A percentile compares a stretch with the other conserved stretches of the same genome.
These are phyloP conservation scores for Melanotaenia parkinsoni DNA, from an alignment of 2,797 vertebrate species.

Conservation along the genomic window DNA sequence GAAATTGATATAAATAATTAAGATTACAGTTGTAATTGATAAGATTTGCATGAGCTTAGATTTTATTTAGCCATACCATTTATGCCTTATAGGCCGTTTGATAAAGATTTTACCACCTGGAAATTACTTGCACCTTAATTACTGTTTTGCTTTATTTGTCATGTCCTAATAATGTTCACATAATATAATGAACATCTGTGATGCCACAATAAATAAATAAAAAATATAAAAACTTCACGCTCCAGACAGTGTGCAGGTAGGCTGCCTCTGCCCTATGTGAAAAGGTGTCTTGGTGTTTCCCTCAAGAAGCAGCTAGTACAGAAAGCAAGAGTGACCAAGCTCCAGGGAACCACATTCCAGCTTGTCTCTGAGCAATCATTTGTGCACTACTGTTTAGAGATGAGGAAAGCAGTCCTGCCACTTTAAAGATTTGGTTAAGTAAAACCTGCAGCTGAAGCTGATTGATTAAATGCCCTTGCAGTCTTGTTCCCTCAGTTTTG, in stretches of 20 bases:
- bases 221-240: not conserved
- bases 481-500: constrained; percentile 32
- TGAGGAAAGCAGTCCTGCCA: constrained; percentile 49
- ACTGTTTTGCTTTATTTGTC: not conserved
- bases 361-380: constrained; percentile 25
- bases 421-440: constrained; percentile 75
- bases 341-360: constrained; percentile 31
- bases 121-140: not conserved
- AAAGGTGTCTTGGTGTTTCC: not conserved
- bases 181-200: not conserved
- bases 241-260: too few relatives aligned
- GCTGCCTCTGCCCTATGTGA: not conserved
- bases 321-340: constrained; percentile 1
- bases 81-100: too few relatives aligned
- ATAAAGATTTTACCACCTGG: not conserved
- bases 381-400: constrained; percentile 16
- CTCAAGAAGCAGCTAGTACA: constrained; percentile 13
- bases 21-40: too few relatives aligned
- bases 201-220: not conserved
- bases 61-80: too few relatives aligned
- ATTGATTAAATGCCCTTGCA: constrained; percentile 68
- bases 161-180: not conserved
- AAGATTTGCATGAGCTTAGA: not conserved
- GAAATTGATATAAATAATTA: not conserved
- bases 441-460: constrained; percentile 71